These are phyloP conservation scores for Poeciliopsis retropinna DNA, from an alignment of 2,113 vertebrate species.

Conservation along the genomic window DNA sequence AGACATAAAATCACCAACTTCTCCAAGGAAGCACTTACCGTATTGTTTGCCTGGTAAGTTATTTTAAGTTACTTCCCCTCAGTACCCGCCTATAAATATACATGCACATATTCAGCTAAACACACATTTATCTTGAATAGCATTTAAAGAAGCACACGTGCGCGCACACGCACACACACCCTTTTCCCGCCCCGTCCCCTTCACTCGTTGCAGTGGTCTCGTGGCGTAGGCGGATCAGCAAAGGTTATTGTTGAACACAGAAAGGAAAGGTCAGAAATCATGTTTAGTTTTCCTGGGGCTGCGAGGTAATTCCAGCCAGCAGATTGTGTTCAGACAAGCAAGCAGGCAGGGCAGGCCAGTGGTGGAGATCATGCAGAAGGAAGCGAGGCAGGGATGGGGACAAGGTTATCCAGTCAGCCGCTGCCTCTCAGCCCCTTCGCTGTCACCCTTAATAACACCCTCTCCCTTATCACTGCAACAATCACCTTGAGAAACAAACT, in stretches of 20 bases:
- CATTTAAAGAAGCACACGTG: slow-evolving; percentile 5
- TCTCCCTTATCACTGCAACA: slow-evolving; percentile 81
- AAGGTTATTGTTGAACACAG: slow-evolving; percentile 83
- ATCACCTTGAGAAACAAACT: slow-evolving; percentile 84
- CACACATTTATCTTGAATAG: slow-evolving; percentile 32
- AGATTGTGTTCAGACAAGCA: slow-evolving; percentile 79
- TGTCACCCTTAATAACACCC: slow-evolving; percentile 81
- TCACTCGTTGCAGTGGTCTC: slow-evolving; percentile 58
- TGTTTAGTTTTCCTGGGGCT: slow-evolving; percentile 81
- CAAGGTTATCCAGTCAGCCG: slow-evolving; percentile 80
- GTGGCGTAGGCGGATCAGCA: slow-evolving; percentile 69
- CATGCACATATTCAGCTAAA: slow-evolving; percentile 47
- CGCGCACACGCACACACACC: slow-evolving; percentile 37
- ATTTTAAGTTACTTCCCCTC: slow-evolving; percentile 1
- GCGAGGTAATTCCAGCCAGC: slow-evolving; percentile 79
- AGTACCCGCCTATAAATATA: slow-evolving; percentile 23
- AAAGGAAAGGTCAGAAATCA: slow-evolving; percentile 84
- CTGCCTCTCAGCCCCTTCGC: slow-evolving; percentile 74
- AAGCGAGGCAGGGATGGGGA: slow-evolving; percentile 68
- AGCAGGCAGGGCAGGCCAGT: slow-evolving; percentile 64
- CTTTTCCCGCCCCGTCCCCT: slow-evolving; percentile 16
- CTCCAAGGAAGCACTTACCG: background rate
- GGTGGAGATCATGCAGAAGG: slow-evolving; percentile 68
- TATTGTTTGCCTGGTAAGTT: slow-evolving; percentile 8
- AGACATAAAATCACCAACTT: no score